Evolutionary conservation across 2,113 vertebrate genomes (phyloP), one percentile per base, ranked within the genome.

Genomic region (Egretta garzetta): DNA sequence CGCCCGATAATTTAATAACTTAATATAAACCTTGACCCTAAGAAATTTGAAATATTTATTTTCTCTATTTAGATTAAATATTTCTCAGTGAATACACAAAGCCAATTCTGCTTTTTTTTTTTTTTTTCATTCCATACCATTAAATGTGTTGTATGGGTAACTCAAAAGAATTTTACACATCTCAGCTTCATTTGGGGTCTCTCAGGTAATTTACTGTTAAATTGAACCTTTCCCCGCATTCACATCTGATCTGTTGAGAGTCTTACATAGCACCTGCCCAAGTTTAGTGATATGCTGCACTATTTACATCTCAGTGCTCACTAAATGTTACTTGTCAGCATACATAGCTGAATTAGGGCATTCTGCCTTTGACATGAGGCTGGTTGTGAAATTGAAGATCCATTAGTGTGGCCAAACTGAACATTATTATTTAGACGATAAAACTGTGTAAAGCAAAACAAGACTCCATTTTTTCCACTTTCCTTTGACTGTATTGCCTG

Each of bases 161-260:
- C 41, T 73, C 22, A 52, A 52, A 75, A 66, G 4, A 95, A 66
- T 83, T 90, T 76, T 45, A 88, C 13, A 73, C 13, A 62, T 58
- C 43, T 83, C 50, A 70, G 37, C 9, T 83, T 82, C n/a, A 21
- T 53, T n/a, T 68, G 37, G 14, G 20, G 47, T 62, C 8, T 77
- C 66, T 66, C 0, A 0, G 15, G 26, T 80, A 16, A 83, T 8
- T 62, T 64, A 13, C 3, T 67, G 35, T n/a, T 50, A 18, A 80
- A 87, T 8, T 77, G 37, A 41, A 88, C 10, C 47, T 66, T 81
- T 83, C 12, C 49, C 45, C 53, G 67, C 21, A 13, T 73, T 22
- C 4, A 10, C 10, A 35, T 52, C 53, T 88, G 30, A 37, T 80
- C 9, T 55, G 19, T 22, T 73, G 50, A 73, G 30, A 64, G 21